Percentiles rank a stretch among this genome's conserved stretches.
phyloP scores from a whole-genome alignment of 1,140 invertebrate species.

The Zophobas atratus region DNA sequence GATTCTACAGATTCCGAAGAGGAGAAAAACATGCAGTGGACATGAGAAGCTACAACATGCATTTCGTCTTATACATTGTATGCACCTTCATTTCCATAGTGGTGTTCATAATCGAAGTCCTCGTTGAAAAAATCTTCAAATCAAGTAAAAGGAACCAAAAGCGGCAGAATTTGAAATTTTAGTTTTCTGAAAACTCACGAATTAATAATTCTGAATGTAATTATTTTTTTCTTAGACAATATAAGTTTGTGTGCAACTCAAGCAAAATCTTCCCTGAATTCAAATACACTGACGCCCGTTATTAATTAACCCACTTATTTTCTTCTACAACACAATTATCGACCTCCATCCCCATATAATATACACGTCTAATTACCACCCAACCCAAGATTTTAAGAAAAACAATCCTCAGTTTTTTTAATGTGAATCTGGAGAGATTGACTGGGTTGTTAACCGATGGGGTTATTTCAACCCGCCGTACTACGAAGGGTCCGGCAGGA shows the following conservation, averaged over 20 bases:
- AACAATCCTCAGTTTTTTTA: too few relatives aligned
- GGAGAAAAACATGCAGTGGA: neutral
- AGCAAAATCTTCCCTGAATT: too few relatives aligned
- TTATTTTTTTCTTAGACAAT: too few relatives aligned
- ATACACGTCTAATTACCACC: conserved; percentile 14
- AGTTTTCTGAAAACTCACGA: neutral
- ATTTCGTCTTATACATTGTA: conserved; percentile 3
- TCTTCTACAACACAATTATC: too few relatives aligned
- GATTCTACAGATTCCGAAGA: neutral
- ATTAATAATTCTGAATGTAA: too few relatives aligned
- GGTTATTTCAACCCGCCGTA: too few relatives aligned
- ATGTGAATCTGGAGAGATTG: too few relatives aligned
- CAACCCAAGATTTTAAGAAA: neutral
- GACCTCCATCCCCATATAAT: neutral
- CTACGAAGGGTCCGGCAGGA: too few relatives aligned
- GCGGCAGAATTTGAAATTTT: neutral
- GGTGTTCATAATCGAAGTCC: neutral
- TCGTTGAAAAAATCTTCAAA: neutral
- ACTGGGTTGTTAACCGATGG: too few relatives aligned
- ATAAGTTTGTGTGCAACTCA: too few relatives aligned
- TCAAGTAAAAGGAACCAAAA: neutral
- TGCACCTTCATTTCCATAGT: neutral
- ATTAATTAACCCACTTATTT: too few relatives aligned
- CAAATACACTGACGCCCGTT: too few relatives aligned
- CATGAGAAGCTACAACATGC: neutral